Base-by-base conservation (phyloP, 1,140 invertebrate genomes). In the Goniozus legneri region DNA sequence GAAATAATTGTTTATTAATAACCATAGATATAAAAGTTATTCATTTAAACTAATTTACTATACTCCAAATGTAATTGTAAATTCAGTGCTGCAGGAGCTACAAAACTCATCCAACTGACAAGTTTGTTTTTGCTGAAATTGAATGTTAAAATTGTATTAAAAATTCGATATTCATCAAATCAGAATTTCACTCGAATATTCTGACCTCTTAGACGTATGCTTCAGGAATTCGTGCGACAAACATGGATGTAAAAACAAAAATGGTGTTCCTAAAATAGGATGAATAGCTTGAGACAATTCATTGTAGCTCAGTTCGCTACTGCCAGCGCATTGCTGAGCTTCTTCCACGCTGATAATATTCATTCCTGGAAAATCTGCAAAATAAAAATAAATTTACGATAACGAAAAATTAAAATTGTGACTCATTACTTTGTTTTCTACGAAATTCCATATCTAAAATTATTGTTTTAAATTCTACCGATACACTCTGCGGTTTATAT, bases 201-300 rank as follows among this genome's bases (percentile, higher is more conserved):
- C 12, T 47, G 47, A 75, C 73, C 73, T 76, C 20, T 61, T 67
- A 21, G 49, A 38, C 38, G 63, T 64, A 19, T 38, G 58, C 41
- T 53, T 51, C 40, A 78, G 37, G 13, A 78, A 42, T 32, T 65
- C 56, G 2, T 64, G 63, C 12, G 76, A 71, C 35, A 68, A 64
- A 46, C 76, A 78, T 16, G 76, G 76, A 57, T 78, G 75, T 8
- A 78, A 54, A 13, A 70, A 49, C 20, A 77, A 60, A 44, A 66
- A 77, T 14, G 74, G 73, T 30, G 56, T 65, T 3, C 66, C 67
- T 24, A 76, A 48, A 35, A 77, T 58, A 32, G 76, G 76, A 56
- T 78, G 76, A 38, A 76, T 73, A 10, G 67, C 61, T 47, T 76
- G 72, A 3, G 72, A 74, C 36, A 76, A 53, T 52, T 74, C 70